Base-by-base conservation (phyloP, 2,797 vertebrate genomes). In the Cuniculus paca region DNA sequence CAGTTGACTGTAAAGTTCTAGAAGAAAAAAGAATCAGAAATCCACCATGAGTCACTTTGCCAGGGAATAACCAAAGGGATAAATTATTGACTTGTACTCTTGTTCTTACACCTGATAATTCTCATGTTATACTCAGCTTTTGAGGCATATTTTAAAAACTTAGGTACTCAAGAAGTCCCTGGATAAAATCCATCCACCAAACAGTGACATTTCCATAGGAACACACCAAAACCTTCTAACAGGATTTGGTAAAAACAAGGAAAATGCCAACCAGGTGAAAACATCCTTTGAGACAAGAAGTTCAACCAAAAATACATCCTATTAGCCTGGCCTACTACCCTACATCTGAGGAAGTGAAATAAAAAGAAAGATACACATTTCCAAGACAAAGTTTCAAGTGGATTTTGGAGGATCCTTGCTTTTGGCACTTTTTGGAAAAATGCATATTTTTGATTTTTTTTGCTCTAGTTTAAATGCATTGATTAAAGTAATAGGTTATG, bases 301-400 rank as follows among this genome's bases (percentile, higher is more conserved):
- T 79, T 80, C 85, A 85, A 74, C 80, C 83, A 56, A 81, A 97
- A 95, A 96, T 84, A 86, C 28, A 90, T 63, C 42, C 90, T 58
- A 70, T 94, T 91, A 89, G 34, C 80, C 42, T 95, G 88, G 52
- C 68, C 92, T 95, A 74, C 42, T 78, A 50, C 63, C 39, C 85
- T 90, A 83, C 26, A 91, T 90, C n/a, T 90, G 93, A 65, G 26
- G 20, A 87, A 83, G 80, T 19, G n/a, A 85, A 77, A 56, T 31
- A 39, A 39, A 89, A 85, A 94, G 34, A n/a, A 93, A 58, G 10
- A 52, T 16, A 68, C 19, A 75, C 4, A 50, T 90, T 85, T 95
- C 42, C 74, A 83, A 39, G 74, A 82, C 22, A 94, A 87, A 86
- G 20, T 45, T 83, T 36, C 79, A 50, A 39, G 9, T 39, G 26